Conservation (phyloP, 2,888 invertebrate genomes). For the Pristionchus fissidentatus region DNA sequence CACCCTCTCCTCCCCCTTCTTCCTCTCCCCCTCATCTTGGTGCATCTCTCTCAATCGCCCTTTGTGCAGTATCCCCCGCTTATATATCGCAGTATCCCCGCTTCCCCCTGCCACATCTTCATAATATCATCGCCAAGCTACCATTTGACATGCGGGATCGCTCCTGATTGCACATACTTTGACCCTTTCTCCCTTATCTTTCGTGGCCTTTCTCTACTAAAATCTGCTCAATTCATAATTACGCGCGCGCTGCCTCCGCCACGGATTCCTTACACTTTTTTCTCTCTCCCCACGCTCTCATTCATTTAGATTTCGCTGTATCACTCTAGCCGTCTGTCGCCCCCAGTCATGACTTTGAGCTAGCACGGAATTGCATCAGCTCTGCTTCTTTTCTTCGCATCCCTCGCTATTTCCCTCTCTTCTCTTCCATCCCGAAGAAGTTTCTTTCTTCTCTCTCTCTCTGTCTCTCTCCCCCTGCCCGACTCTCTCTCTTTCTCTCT, state of each 20-base stretch:
- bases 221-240: constrained; percentile 29
- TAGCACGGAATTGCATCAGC: constrained; percentile 15
- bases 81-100: no score
- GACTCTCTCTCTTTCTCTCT: constrained; percentile 5
- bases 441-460: neutral
- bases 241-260: constrained; percentile 6
- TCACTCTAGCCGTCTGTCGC: neutral
- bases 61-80: constrained; percentile 23
- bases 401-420: neutral
- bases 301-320: constrained; percentile 24
- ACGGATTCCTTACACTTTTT: constrained; percentile 30
- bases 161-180: neutral
- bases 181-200: constrained; percentile 17
- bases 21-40: neutral
- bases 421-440: neutral
- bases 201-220: constrained; percentile 9
- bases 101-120: neutral
- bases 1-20: neutral
- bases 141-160: constrained; percentile 14
- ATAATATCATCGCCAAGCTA: no score
- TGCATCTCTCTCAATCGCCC: constrained; percentile 34
- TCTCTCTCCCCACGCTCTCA: neutral
- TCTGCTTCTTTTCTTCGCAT: constrained; percentile 14
- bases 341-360: constrained; percentile 1
- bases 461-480: neutral